Evolutionary conservation across 64 coral and sea anemone genomes (phyloP).

Genomic region (Catalaphyllia jardinei): DNA sequence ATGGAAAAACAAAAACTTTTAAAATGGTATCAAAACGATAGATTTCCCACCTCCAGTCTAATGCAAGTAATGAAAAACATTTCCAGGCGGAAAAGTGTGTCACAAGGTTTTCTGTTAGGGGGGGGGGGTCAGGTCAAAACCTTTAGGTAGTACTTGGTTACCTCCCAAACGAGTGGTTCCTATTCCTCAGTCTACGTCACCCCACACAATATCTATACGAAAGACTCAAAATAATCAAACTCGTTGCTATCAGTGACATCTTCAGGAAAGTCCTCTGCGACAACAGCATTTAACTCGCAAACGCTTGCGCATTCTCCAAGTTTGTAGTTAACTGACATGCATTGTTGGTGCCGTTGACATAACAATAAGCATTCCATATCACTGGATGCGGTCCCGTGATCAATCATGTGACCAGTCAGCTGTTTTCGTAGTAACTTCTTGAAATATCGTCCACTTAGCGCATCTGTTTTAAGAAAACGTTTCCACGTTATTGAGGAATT

Average conservation of each 20-base stretch:
- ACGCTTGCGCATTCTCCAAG: background rate
- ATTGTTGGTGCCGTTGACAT: background rate
- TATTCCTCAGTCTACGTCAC: background rate
- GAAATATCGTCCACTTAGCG: conserved; percentile 1
- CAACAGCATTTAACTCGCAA: conserved; percentile 23
- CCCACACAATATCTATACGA: background rate
- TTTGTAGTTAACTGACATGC: conserved; percentile 31
- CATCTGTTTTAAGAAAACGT: background rate
- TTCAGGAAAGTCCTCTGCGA: background rate
- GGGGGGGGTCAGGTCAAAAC: too few species aligned
- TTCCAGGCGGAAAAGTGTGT: too few species aligned
- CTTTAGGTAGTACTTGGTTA: too few species aligned
- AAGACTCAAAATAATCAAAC: background rate
- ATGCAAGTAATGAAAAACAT: too few species aligned
- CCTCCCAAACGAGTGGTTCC: too few species aligned
- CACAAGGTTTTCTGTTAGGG: too few species aligned
- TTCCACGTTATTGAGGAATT: background rate
- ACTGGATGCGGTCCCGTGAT: background rate
- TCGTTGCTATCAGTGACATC: background rate
- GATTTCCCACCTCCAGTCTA: too few species aligned
- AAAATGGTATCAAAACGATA: too few species aligned
- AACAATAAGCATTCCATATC: conserved; percentile 30
- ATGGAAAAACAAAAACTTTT: too few species aligned
- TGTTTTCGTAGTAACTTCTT: background rate
- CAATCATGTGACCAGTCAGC: conserved; percentile 14